Evolutionary conservation across 2,888 invertebrate species (phyloP).

Genomic region (Spialia ferax): DNA sequence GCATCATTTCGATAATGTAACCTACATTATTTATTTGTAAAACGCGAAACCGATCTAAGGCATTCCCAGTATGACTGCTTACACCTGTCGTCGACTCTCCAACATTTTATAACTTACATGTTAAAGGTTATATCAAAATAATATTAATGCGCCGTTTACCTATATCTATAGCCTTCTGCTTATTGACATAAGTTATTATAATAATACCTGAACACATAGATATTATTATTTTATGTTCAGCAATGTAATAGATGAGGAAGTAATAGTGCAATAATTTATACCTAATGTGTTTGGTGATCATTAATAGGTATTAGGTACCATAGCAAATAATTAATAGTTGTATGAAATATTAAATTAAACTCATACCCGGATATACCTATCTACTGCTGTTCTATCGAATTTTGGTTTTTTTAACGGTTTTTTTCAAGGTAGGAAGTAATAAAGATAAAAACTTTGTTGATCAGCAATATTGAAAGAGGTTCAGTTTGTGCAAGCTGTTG

Average conservation of each 20-base stretch:
- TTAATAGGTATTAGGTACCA: too few species aligned
- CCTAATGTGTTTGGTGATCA: background rate
- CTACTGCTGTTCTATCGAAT: too few species aligned
- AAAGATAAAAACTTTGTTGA: too few species aligned
- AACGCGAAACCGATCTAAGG: constrained; percentile 11
- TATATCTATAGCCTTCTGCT: background rate
- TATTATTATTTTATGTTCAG: background rate
- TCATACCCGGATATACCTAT: too few species aligned
- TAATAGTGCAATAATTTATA: background rate
- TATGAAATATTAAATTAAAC: too few species aligned
- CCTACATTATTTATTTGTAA: constrained; percentile 10
- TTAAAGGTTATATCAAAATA: background rate
- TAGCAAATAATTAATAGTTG: too few species aligned
- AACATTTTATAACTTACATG: background rate
- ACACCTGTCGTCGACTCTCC: constrained; percentile 7
- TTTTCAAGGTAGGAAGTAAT: too few species aligned
- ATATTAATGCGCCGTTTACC: too few species aligned
- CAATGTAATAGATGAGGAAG: background rate
- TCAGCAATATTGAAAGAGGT: too few species aligned
- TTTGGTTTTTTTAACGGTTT: too few species aligned
- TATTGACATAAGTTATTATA: background rate
- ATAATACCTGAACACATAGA: too few species aligned
- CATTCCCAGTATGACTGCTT: background rate
- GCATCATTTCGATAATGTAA: constrained; percentile 18
- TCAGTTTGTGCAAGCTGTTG: too few species aligned